A percentile compares a stretch with the other conserved stretches of the same genome.
Evolutionary conservation across 2,113 vertebrate species (phyloP).

Genomic region (Zapornia atra): DNA sequence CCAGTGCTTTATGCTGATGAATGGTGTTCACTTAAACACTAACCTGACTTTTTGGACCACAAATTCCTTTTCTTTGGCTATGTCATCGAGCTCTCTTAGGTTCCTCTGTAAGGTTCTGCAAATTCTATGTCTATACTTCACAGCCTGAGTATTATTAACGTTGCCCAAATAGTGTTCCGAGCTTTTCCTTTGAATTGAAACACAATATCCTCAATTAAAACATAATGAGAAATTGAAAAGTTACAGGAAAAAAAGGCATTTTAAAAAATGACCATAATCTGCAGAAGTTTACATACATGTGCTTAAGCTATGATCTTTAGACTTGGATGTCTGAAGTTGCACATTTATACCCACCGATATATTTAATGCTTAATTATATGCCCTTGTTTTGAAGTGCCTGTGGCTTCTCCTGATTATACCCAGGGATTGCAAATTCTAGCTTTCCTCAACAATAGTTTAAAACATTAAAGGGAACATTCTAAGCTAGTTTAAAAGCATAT

Average conservation of each 20-base stretch:
- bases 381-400: not conserved
- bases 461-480: not conserved
- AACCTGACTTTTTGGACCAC: slow-evolving; percentile 78
- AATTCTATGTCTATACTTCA: slow-evolving; percentile 46
- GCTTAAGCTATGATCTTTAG: not conserved
- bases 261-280: not conserved
- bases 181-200: slow-evolving; percentile 43
- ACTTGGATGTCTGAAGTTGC: not conserved
- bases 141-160: not conserved
- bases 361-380: not conserved
- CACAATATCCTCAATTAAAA: not conserved
- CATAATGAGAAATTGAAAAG: not conserved
- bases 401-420: not conserved
- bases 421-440: not conserved
- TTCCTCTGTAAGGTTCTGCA: slow-evolving; percentile 67
- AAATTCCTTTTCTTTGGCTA: slow-evolving; percentile 74
- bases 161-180: not conserved
- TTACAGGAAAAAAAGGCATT: too few relatives aligned
- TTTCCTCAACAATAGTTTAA: not conserved
- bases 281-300: not conserved
- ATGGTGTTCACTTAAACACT: not conserved
- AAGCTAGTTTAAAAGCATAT: not conserved
- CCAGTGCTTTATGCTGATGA: not conserved
- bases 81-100: slow-evolving; percentile 70
- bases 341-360: not conserved